phyloP scores from a whole-genome alignment of 2,888 invertebrate genomes.

The Noctua janthina region DNA sequence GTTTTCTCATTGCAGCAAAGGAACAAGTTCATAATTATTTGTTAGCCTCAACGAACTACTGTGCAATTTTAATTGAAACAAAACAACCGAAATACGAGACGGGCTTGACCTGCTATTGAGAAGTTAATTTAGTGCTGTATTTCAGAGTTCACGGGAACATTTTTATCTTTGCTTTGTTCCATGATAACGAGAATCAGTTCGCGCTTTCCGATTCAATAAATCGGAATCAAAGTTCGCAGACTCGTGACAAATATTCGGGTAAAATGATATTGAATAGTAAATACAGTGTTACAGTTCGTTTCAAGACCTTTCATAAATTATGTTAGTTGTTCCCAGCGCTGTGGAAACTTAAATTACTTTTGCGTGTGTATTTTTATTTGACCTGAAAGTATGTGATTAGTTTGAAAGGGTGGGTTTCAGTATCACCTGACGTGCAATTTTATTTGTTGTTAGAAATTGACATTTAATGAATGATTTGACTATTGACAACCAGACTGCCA shows the following conservation, averaged over 20 bases:
- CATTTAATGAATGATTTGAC: not conserved
- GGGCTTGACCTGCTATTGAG: constrained; percentile 78
- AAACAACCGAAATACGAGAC: constrained; percentile 80
- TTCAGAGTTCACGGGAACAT: constrained; percentile 46
- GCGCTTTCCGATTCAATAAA: constrained; percentile 50
- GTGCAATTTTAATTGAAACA: constrained; percentile 84
- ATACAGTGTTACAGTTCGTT: constrained; percentile 45
- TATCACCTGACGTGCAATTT: not conserved
- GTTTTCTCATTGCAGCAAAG: constrained; percentile 83
- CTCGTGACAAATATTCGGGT: constrained; percentile 55
- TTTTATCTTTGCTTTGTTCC: constrained; percentile 49
- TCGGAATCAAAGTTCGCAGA: constrained; percentile 49
- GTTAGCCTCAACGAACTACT: constrained; percentile 78
- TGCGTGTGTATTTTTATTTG: constrained; percentile 35
- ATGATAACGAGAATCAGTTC: constrained; percentile 33
- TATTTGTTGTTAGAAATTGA: not conserved
- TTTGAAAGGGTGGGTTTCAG: constrained; percentile 2
- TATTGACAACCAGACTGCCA: constrained; percentile 27
- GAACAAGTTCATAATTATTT: constrained; percentile 86
- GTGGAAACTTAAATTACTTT: constrained; percentile 55
- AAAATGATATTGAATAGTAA: constrained; percentile 56
- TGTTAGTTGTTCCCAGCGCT: constrained; percentile 28
- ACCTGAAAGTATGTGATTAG: constrained; percentile 10
- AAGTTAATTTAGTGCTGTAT: constrained; percentile 73
- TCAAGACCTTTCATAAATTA: constrained; percentile 46